These are phyloP conservation scores for Diuraphis noxia DNA, from an alignment of 1,140 invertebrate species.

Conservation along the genomic window DNA sequence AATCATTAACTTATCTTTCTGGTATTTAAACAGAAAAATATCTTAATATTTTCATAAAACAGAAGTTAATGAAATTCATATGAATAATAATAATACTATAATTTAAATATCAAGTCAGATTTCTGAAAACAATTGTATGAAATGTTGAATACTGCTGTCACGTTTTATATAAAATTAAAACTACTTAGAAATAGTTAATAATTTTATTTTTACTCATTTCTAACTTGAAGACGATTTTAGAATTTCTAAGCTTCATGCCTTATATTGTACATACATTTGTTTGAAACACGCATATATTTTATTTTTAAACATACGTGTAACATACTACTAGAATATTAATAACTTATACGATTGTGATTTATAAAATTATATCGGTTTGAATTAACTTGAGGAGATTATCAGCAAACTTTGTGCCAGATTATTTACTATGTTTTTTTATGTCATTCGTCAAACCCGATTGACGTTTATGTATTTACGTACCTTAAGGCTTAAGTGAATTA, in stretches of 20 bases:
- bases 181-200: too few species aligned
- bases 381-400: too few species aligned
- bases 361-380: too few species aligned
- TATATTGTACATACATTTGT: background rate
- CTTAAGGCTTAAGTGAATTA: background rate
- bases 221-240: background rate
- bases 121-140: too few species aligned
- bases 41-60: too few species aligned
- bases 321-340: background rate
- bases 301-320: fast-evolving
- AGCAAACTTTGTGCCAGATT: background rate
- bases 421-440: background rate
- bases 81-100: too few species aligned
- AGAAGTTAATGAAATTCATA: too few species aligned
- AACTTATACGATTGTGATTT: background rate
- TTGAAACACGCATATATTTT: background rate
- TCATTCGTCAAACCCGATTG: background rate
- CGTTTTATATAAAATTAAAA: too few species aligned
- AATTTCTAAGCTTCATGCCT: background rate
- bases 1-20: background rate
- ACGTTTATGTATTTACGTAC: background rate
- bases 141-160: too few species aligned
- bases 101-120: too few species aligned
- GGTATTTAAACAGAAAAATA: too few species aligned
- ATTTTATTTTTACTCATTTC: too few species aligned